Conservation (phyloP, 2,888 invertebrate genomes). For the Alitta virens region DNA sequence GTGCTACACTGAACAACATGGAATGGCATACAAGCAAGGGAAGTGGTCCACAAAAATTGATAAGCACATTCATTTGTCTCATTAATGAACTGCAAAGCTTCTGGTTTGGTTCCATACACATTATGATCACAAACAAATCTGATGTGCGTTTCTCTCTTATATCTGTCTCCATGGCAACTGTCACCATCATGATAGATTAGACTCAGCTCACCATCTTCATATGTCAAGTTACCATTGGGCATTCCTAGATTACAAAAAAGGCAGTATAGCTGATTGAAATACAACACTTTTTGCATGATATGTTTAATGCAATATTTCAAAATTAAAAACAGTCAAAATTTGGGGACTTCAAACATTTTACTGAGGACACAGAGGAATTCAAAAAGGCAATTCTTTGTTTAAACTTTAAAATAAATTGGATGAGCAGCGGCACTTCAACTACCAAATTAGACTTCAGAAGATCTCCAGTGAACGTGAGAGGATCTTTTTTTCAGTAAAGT, state of each 20-base stretch:
- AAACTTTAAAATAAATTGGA: too few species aligned
- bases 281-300: too few species aligned
- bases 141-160: slow-evolving; percentile 41
- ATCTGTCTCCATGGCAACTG: slow-evolving; percentile 29
- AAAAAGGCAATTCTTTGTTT: too few species aligned
- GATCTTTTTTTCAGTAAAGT: too few species aligned
- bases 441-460: too few species aligned
- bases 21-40: slow-evolving; percentile 40
- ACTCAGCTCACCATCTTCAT: slow-evolving; percentile 48
- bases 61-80: slow-evolving; percentile 41
- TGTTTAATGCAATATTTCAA: too few species aligned
- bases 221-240: slow-evolving; percentile 36
- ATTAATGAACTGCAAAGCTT: slow-evolving; percentile 30
- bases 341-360: too few species aligned
- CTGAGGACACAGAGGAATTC: too few species aligned
- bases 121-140: slow-evolving; percentile 45
- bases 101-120: slow-evolving; percentile 32
- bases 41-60: slow-evolving; percentile 43
- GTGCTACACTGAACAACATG: slow-evolving; percentile 32
- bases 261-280: too few species aligned
- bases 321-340: too few species aligned
- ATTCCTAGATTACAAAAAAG: slow-evolving; percentile 40
- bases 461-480: too few species aligned
- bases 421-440: too few species aligned
- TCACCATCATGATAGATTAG: slow-evolving; percentile 46